Conservation (phyloP, 2,113 vertebrate genomes). For the Perognathus longimembris region DNA sequence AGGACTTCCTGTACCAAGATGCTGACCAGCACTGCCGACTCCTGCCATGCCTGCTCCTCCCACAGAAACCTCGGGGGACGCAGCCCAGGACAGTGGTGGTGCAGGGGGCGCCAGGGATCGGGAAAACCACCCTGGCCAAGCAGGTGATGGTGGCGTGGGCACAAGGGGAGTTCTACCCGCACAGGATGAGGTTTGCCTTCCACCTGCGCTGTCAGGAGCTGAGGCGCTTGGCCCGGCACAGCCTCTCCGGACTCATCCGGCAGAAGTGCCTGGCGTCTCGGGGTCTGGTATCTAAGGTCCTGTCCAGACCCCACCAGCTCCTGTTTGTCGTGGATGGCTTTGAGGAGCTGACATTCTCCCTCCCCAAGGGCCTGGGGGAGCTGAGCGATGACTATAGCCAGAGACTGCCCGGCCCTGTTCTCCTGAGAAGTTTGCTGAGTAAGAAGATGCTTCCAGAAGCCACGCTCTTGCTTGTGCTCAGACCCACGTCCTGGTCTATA, state of each 20-base stretch:
- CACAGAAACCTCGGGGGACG: neutral
- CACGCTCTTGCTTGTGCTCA: slow-evolving; percentile 68
- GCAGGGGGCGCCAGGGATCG: slow-evolving; percentile 71
- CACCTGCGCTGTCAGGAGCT: slow-evolving; percentile 79
- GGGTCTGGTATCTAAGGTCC: neutral
- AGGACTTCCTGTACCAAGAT: neutral
- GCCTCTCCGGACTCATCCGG: slow-evolving; percentile 34
- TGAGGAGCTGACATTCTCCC: slow-evolving; percentile 50
- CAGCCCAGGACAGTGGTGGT: slow-evolving; percentile 46
- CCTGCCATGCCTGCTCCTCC: slow-evolving; percentile 32
- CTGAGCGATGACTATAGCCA: neutral
- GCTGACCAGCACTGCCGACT: accelerated
- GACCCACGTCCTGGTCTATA: neutral
- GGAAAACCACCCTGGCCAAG: slow-evolving; percentile 76
- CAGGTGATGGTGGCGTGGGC: slow-evolving; percentile 80
- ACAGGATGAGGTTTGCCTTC: slow-evolving; percentile 79
- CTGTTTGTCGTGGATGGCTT: slow-evolving; percentile 80
- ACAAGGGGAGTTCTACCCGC: accelerated
- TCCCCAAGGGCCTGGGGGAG: accelerated
- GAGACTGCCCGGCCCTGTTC: neutral
- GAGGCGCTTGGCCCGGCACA: neutral
- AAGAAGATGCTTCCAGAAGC: slow-evolving; percentile 35
- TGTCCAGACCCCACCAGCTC: slow-evolving; percentile 58
- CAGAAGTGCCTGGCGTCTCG: neutral
- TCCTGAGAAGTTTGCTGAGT: slow-evolving; percentile 70